phyloP scores from a whole-genome alignment of 2,888 invertebrate genomes.

The Himalopsyche tibetana region DNA sequence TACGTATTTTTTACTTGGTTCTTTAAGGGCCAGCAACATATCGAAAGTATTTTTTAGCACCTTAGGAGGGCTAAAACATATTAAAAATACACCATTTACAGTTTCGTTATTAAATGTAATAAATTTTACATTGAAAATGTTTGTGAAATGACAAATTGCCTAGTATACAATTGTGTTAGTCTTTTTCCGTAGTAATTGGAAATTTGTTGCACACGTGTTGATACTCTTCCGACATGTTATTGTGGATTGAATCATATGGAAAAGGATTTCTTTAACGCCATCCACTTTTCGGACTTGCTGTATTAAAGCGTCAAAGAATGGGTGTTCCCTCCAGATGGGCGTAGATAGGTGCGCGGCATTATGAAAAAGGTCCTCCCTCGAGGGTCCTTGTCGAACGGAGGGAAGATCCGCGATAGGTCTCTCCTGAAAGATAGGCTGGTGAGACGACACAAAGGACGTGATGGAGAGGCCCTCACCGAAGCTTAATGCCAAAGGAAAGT shows the following conservation, averaged over 20 bases:
- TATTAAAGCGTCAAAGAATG: constrained; percentile 44
- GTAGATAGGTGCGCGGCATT: constrained; percentile 59
- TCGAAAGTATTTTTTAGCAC: too few relatives aligned
- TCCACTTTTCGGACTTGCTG: constrained; percentile 17
- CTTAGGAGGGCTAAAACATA: too few relatives aligned
- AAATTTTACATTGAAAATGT: too few relatives aligned
- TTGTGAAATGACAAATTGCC: too few relatives aligned
- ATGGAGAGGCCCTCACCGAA: constrained; percentile 46
- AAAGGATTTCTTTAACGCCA: not conserved
- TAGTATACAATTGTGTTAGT: too few relatives aligned
- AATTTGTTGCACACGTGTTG: too few relatives aligned
- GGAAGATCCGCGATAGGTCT: constrained; percentile 56
- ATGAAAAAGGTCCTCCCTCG: constrained; percentile 59
- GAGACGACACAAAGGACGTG: constrained; percentile 55
- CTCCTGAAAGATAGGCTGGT: constrained; percentile 46
- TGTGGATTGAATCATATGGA: not conserved
- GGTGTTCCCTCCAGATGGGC: constrained; percentile 51
- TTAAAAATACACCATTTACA: too few relatives aligned
- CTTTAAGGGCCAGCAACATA: too few relatives aligned
- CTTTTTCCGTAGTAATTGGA: too few relatives aligned
- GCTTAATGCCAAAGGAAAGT: constrained; percentile 29
- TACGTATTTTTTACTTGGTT: too few relatives aligned
- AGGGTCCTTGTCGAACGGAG: constrained; percentile 58
- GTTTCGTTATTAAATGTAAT: too few relatives aligned
- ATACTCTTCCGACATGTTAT: not conserved